Base-by-base conservation (phyloP, 2,797 vertebrate species). In the Paguma larvata region DNA sequence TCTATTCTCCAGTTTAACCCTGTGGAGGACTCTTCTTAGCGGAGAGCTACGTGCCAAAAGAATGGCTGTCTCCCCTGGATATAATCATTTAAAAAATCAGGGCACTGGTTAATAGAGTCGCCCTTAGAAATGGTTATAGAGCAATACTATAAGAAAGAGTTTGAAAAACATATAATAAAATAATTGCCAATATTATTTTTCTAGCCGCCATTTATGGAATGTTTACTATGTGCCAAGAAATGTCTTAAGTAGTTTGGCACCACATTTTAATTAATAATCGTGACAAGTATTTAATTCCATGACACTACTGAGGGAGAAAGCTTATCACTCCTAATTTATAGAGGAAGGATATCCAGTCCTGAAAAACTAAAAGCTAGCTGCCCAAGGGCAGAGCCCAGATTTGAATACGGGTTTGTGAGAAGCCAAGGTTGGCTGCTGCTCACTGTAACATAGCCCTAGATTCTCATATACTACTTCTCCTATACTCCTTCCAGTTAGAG, bases 1-100 rank as follows among this genome's bases (percentile, higher is more conserved):
- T 73, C 85, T 96, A 85, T 68, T 96, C 75, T 97, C 92, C 68
- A 86, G n/a, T 78, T 83, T 85, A 96, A 92, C 59, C 75, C 75
- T 89, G 41, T 87, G 83, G 86, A 93, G 92, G 77, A 65, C 38
- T n/a, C 75, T 80, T 94, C 84, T 95, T 77, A 92, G 84, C 79
- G 27, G 75, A 80, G 2, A 90, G 56, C 34, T 70, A 84, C 18
- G 56, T 32, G 32, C 25, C 53, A 78, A 94, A 86, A 62, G 38
- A 87, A 85, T 5, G 48, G 30, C 21, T 68, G 34, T 51, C 73
- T 72, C 72, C 4, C 62, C 13, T 70, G 23, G 19, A 32, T 23
- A 32, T 30, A 48, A 53, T 73, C 44, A 92, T 88, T 90, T 27
- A 8, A 67, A 67, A 96, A 80, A 92, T 78, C 18, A 92, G 51